Conservation (phyloP, 2,888 invertebrate genomes). For the Eupelmus urozonus region DNA sequence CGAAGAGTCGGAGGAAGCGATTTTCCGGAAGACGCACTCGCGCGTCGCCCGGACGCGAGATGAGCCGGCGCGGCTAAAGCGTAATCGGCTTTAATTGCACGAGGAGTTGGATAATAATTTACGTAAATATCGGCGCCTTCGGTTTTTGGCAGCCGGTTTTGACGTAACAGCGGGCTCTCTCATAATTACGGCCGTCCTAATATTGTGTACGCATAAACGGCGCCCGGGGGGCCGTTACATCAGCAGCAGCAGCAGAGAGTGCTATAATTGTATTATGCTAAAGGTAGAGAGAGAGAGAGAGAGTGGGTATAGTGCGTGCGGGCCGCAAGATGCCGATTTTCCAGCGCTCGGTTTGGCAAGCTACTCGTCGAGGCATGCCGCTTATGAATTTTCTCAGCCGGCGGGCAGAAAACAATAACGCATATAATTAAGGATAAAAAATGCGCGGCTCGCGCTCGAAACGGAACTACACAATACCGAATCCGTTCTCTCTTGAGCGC, state of each 20-base stretch:
- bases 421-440: conserved; percentile 31
- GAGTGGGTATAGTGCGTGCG: no score
- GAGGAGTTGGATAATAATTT: not conserved
- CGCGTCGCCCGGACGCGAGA: no score
- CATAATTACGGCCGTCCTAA: not conserved
- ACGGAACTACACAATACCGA: not conserved
- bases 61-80: no score
- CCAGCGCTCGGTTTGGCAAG: no score
- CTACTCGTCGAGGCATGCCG: no score
- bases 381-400: no score
- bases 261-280: not conserved
- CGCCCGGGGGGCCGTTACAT: not conserved
- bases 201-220: not conserved
- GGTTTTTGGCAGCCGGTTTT: not conserved
- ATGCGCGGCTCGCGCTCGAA: not conserved
- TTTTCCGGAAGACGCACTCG: no score
- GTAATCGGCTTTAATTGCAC: no score
- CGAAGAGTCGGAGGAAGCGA: no score
- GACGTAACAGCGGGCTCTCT: not conserved
- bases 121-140: not conserved
- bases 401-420: not conserved
- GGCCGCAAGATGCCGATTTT: no score
- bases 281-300: no score
- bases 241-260: not conserved
- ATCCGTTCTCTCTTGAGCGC: conserved; percentile 2